Percentiles rank a stretch among this genome's conserved stretches.
phyloP scores from a whole-genome alignment of 92 coral and sea anemone genomes.

The Phymanthus crucifer region DNA sequence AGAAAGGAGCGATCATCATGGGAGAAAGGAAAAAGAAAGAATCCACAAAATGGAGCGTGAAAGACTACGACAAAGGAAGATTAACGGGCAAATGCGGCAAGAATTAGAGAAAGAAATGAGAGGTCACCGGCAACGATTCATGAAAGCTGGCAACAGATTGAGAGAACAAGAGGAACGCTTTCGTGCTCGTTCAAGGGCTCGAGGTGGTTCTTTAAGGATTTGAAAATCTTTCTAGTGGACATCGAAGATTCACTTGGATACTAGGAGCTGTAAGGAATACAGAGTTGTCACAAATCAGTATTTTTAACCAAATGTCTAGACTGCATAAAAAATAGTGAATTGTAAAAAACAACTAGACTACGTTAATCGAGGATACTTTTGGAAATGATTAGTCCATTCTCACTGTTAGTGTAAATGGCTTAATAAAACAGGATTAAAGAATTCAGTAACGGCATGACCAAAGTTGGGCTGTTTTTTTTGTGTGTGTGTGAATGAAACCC shows the following conservation, averaged over 20 bases:
- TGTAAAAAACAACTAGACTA: no score
- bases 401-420: neutral
- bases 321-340: no score
- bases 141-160: constrained; percentile 40
- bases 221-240: neutral
- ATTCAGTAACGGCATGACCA: neutral
- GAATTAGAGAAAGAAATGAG: constrained; percentile 62
- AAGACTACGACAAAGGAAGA: constrained; percentile 50
- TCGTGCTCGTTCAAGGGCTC: constrained; percentile 55
- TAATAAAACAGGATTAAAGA: neutral
- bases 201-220: constrained; percentile 2
- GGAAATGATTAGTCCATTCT: no score
- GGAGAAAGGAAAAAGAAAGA: constrained; percentile 18
- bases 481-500: neutral
- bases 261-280: neutral
- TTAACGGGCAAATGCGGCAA: constrained; percentile 30
- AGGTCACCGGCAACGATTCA: constrained; percentile 66
- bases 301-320: neutral
- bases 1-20: constrained; percentile 30
- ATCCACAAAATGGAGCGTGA: constrained; percentile 41
- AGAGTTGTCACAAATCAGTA: neutral
- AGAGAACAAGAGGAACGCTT: constrained; percentile 68
- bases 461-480: neutral
- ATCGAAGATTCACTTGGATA: neutral
- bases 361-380: no score